Conservation (phyloP, 2,888 invertebrate species). For the Agrilus biguttatus region DNA sequence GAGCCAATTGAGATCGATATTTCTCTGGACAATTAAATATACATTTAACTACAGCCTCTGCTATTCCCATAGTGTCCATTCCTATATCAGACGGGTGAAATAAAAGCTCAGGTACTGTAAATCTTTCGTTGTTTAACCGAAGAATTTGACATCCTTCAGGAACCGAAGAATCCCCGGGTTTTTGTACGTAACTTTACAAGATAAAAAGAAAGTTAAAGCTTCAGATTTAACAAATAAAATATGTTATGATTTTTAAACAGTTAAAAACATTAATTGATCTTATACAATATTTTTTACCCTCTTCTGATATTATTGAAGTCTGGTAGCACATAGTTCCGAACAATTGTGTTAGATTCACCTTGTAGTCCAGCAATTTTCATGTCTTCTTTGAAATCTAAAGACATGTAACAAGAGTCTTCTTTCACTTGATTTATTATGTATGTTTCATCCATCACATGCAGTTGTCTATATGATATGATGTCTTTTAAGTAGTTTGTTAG, state of each 20-base stretch:
- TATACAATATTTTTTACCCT: constrained; percentile 43
- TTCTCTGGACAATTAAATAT: constrained; percentile 61
- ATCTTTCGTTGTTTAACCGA: constrained; percentile 82
- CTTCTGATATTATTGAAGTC: constrained; percentile 84
- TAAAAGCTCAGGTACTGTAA: constrained; percentile 85
- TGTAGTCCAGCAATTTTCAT: constrained; percentile 51
- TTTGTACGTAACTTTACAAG: constrained; percentile 20
- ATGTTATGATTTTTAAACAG: no score
- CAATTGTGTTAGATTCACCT: constrained; percentile 52
- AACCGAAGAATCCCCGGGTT: constrained; percentile 14
- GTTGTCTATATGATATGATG: constrained; percentile 85
- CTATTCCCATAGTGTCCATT: constrained; percentile 79
- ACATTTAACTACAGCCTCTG: constrained; percentile 71
- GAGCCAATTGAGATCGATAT: constrained; percentile 60
- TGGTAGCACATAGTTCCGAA: constrained; percentile 86
- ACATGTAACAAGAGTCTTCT: constrained; percentile 92
- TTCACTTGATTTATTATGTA: constrained; percentile 97
- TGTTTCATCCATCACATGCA: constrained; percentile 98
- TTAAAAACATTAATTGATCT: no score
- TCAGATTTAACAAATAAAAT: background rate
- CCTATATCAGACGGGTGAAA: constrained; percentile 93
- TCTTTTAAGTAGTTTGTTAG: constrained; percentile 97
- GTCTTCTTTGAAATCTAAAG: constrained; percentile 67
- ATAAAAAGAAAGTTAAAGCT: background rate
- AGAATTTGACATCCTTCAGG: constrained; percentile 51